phyloP scores from a whole-genome alignment of 2,797 vertebrate genomes.

The Pseudochirops corinnae region DNA sequence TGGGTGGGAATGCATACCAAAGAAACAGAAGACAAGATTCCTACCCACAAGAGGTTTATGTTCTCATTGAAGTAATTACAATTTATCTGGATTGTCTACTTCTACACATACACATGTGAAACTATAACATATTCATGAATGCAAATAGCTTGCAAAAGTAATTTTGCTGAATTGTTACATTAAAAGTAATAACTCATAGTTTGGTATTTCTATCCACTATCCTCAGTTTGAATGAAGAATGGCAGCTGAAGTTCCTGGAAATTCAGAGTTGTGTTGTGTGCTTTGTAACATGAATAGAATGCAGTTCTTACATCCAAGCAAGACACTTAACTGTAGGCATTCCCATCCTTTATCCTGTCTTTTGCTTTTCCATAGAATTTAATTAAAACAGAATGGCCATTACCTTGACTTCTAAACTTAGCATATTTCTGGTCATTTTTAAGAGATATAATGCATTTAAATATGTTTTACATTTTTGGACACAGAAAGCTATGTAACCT shows the following conservation, averaged over 20 bases:
- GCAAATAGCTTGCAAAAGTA: not conserved
- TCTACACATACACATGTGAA: not conserved
- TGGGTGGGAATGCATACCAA: not conserved
- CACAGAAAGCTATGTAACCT: slow-evolving; percentile 62
- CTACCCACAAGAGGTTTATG: not conserved
- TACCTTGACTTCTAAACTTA: not conserved
- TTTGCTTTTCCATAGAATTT: slow-evolving; percentile 13
- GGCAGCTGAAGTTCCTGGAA: not conserved
- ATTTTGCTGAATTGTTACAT: not conserved
- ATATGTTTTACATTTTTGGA: slow-evolving; percentile 59
- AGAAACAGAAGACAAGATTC: not conserved
- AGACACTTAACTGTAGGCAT: not conserved
- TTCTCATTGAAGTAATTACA: not conserved
- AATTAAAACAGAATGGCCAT: not conserved
- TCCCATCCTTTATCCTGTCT: not conserved
- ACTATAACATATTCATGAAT: not conserved
- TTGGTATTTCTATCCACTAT: rapidly evolving
- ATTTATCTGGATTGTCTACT: not conserved
- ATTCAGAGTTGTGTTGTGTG: not conserved
- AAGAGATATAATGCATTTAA: slow-evolving; percentile 65
- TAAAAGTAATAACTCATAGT: not conserved
- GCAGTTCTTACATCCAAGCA: not conserved
- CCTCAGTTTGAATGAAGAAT: not conserved
- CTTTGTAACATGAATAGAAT: not conserved
- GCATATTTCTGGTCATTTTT: slow-evolving; percentile 24